A percentile compares a stretch with the other conserved stretches of the same genome.
These are phyloP conservation scores for Cyanistes caeruleus DNA, from an alignment of 2,113 vertebrate genomes.

Conservation along the genomic window DNA sequence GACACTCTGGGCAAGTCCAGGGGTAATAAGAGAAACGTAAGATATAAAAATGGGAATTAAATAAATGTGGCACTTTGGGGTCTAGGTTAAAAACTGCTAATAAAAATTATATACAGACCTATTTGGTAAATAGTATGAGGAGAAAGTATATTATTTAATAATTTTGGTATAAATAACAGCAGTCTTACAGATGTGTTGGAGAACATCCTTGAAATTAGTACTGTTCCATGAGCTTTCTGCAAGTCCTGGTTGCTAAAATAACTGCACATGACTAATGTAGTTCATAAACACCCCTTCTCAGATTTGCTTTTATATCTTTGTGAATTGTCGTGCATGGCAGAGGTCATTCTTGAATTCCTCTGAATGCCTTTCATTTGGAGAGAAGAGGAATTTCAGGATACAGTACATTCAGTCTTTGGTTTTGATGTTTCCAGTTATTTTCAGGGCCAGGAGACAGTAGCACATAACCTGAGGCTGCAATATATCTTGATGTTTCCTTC, in stretches of 20 bases:
- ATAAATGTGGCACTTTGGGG: background rate
- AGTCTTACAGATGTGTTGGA: background rate
- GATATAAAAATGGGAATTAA: background rate
- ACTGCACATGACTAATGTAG: background rate
- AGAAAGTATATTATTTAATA: background rate
- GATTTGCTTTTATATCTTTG: background rate
- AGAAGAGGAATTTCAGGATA: background rate
- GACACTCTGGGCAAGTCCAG: background rate
- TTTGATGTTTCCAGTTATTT: slow-evolving; percentile 22
- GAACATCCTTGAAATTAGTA: background rate
- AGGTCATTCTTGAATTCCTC: background rate
- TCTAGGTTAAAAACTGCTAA: background rate
- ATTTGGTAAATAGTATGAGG: background rate
- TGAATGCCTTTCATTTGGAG: background rate
- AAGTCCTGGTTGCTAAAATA: background rate
- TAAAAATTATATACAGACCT: background rate
- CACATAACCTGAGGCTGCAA: background rate
- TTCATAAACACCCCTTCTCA: background rate
- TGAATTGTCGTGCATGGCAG: background rate
- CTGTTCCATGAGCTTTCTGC: background rate
- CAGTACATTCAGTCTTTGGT: background rate
- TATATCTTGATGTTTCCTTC: slow-evolving; percentile 11
- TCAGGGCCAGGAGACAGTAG: slow-evolving; percentile 5
- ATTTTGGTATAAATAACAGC: background rate
- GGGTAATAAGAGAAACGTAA: background rate